phyloP scores from a whole-genome alignment of 2,888 invertebrate genomes.

The Vesta saturnalis region DNA sequence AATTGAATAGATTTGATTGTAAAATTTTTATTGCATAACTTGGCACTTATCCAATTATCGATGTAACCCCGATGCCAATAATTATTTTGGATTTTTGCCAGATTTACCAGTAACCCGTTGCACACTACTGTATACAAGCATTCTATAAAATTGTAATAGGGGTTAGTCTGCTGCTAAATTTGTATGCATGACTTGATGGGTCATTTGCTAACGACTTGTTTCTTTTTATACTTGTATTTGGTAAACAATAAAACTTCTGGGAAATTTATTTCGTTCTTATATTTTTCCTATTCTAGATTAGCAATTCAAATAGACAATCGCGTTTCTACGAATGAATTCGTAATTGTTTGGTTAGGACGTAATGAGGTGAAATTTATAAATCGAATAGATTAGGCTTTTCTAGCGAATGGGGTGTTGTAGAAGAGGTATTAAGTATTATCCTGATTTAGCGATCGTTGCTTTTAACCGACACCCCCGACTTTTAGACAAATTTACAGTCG shows the following conservation, averaged over 20 bases:
- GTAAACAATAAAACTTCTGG: no score
- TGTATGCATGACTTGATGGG: slow-evolving; percentile 2
- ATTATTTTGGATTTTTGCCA: slow-evolving; percentile 32
- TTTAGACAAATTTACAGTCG: slow-evolving; percentile 56
- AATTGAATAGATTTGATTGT: slow-evolving; percentile 24
- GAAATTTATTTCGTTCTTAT: neutral
- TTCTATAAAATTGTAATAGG: slow-evolving; percentile 21
- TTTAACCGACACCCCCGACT: slow-evolving; percentile 49
- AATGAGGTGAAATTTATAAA: slow-evolving; percentile 7
- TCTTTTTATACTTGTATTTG: neutral
- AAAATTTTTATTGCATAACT: slow-evolving; percentile 28
- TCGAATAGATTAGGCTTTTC: neutral
- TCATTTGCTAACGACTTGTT: slow-evolving; percentile 4
- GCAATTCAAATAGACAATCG: no score
- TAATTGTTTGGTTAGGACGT: neutral
- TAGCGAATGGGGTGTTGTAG: slow-evolving; percentile 42
- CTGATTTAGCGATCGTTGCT: slow-evolving; percentile 55
- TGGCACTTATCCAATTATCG: slow-evolving; percentile 26
- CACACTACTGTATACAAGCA: slow-evolving; percentile 15
- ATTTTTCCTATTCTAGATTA: neutral
- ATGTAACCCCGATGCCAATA: slow-evolving; percentile 26
- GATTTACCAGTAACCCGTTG: slow-evolving; percentile 25
- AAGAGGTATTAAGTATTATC: slow-evolving; percentile 55
- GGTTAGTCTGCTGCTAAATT: slow-evolving; percentile 14
- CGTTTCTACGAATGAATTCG: no score